A percentile compares a stretch with the other conserved stretches of the same genome.
Conservation (phyloP, 2,113 vertebrate genomes). For the Sinocyclocheilus anshuiensis region DNA sequence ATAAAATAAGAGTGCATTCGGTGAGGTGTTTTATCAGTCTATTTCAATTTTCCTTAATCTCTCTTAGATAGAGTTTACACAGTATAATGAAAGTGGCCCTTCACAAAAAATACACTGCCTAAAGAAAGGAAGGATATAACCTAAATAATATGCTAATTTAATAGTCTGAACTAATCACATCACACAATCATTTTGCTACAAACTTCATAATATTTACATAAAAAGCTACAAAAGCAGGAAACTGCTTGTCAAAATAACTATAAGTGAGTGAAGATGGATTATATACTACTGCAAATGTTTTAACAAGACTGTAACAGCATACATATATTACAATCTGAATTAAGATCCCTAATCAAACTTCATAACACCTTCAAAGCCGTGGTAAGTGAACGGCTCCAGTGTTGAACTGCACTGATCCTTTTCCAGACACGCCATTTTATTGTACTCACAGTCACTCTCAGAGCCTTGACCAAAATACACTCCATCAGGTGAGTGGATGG, state of each 20-base stretch:
- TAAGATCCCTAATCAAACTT: too few species aligned
- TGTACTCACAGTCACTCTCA: too few species aligned
- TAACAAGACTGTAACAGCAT: too few species aligned
- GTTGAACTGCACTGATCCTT: too few species aligned
- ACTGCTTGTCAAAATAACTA: neutral
- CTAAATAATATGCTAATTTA: neutral
- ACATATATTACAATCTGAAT: too few species aligned
- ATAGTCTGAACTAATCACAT: constrained; percentile 1
- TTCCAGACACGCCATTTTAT: too few species aligned
- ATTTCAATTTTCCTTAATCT: neutral
- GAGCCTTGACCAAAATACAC: too few species aligned
- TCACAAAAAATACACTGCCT: neutral
- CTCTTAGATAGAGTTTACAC: constrained; percentile 8
- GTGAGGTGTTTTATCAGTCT: neutral
- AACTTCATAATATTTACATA: neutral
- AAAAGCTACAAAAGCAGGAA: neutral
- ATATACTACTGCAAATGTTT: too few species aligned
- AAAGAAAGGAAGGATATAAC: neutral
- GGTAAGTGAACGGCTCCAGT: too few species aligned
- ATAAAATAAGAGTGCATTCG: neutral
- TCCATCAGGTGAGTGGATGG: too few species aligned
- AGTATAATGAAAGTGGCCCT: neutral
- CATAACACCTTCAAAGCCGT: too few species aligned
- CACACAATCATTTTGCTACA: neutral
- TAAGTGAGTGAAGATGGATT: too few species aligned